Base-by-base conservation (phyloP, 2,888 invertebrate genomes). In the Trilocha varians region DNA sequence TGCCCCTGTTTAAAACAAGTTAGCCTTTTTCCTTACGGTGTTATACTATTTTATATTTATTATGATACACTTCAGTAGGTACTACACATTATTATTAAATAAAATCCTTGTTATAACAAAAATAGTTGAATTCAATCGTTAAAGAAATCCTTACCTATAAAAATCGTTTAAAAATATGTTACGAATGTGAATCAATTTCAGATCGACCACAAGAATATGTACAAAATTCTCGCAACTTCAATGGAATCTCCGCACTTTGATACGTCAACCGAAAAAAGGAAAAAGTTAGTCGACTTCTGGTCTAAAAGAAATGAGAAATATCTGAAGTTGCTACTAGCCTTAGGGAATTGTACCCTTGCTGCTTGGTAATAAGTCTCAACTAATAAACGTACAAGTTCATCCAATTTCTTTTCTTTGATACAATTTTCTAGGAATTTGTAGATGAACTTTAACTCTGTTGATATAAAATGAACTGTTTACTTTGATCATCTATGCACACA, bases 161-260 rank as follows among this genome's bases (percentile, higher is more conserved):
- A 25, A 9, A 25, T 25, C 2, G 25, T 25, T 25, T 9, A 25
- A 13, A 1, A 16, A 16, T 9, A 16, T 32, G 13, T n/a, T 3
- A 25, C 8, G 6, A 25, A 25, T 25, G 25, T 6, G 11, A 25
- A 25, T 37, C 14, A 39, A 32, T 46, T 39, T 41, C 33, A 78
- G 78, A 53, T 65, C 42, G 48, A 55, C 13, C 53, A 78, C 45
- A 65, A 60, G 50, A 48, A 53, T 2, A 51, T 68, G 11, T 84
- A 70, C 47, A 70, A 68, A 39, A 54, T 57, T n/a, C 50, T 83
- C 13, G 67, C 75, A 0, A 55, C 55, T 15, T 62, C 79, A 0
- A 83, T 75, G 77, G 62, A 74, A 34, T 73, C 79, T 0, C 59
- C 64, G 0, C 52, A 65, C 48, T 82, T 82, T 42, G 79, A 82